These are phyloP conservation scores for Clitarchus hookeri DNA, from an alignment of 2,888 invertebrate genomes.

Conservation along the genomic window DNA sequence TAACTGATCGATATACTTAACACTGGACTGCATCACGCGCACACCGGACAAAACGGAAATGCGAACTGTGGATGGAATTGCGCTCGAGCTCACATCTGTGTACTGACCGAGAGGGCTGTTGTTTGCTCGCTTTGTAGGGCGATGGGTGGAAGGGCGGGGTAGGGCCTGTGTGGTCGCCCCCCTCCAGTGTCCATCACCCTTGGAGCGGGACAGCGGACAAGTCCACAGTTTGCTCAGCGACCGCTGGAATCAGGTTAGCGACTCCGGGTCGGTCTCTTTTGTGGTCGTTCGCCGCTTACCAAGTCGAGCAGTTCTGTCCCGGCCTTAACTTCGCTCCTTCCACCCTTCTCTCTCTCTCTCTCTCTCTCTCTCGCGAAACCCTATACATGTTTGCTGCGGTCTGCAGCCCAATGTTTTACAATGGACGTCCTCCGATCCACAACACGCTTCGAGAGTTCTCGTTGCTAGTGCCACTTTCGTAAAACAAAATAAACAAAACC, in stretches of 20 bases:
- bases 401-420: too few species aligned
- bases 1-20: too few species aligned
- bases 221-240: background rate
- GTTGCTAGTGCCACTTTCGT: too few species aligned
- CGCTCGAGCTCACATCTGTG: background rate
- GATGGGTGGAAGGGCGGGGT: background rate
- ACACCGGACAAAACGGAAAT: background rate
- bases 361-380: too few species aligned
- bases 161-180: background rate
- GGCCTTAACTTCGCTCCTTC: background rate
- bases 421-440: too few species aligned
- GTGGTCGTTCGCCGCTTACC: background rate
- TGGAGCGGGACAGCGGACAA: background rate
- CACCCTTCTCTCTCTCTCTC: background rate
- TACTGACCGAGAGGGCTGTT: background rate
- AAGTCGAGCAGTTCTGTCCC: constrained; percentile 7
- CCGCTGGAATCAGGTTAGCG: constrained; percentile 14
- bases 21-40: background rate
- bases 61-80: too few species aligned
- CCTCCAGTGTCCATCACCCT: too few species aligned
- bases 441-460: too few species aligned
- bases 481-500: too few species aligned
- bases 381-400: too few species aligned
- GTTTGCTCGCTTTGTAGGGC: background rate
- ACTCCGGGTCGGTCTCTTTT: background rate